These are phyloP conservation scores for Epinotia demarniana DNA, from an alignment of 2,888 invertebrate species.

Conservation along the genomic window DNA sequence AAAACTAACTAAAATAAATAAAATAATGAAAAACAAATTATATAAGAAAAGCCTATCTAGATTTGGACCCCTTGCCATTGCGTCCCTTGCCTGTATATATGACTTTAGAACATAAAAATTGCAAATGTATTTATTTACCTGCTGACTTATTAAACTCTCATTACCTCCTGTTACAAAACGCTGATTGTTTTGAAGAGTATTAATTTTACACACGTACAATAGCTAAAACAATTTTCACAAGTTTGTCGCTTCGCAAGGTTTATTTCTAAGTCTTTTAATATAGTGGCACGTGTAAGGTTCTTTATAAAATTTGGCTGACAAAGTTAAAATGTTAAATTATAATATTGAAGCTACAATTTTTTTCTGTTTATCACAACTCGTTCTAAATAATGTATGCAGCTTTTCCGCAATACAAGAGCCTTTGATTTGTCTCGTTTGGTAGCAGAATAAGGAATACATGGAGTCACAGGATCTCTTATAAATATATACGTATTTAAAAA, in stretches of 20 bases:
- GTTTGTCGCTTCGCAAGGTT: background rate
- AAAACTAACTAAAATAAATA: too few species aligned
- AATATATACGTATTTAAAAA: background rate
- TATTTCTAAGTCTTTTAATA: constrained; percentile 10
- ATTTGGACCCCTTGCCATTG: too few species aligned
- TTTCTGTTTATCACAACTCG: constrained; percentile 60
- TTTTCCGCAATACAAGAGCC: constrained; percentile 64
- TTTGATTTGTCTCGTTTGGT: constrained; percentile 66
- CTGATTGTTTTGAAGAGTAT: too few species aligned
- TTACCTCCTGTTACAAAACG: background rate
- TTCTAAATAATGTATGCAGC: constrained; percentile 70
- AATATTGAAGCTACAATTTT: constrained; percentile 53
- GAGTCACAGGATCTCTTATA: constrained; percentile 26
- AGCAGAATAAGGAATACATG: constrained; percentile 47
- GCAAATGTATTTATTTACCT: too few species aligned
- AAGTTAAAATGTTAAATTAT: constrained; percentile 40
- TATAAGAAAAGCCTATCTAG: too few species aligned
- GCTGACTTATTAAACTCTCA: too few species aligned
- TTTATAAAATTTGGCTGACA: constrained; percentile 26
- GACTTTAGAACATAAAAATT: too few species aligned
- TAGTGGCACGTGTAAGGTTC: background rate
- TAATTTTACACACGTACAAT: background rate
- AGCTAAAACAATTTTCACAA: constrained; percentile 12
- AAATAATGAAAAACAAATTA: too few species aligned
- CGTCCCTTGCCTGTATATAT: too few species aligned